Conservation (phyloP, 1,140 invertebrate genomes). For the Melanaphis sacchari region DNA sequence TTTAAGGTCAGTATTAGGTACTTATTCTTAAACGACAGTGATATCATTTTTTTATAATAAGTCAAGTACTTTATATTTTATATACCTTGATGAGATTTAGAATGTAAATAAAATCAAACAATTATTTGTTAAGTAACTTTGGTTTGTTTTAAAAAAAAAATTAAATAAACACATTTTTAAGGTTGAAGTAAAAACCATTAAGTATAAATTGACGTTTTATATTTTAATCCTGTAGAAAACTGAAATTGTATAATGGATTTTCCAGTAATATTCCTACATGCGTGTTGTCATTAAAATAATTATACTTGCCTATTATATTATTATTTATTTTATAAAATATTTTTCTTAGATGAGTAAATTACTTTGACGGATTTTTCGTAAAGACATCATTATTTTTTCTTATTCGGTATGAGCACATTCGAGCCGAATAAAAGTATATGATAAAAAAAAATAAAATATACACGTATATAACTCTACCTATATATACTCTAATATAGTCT, state of each 20-base stretch:
- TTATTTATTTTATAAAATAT: not conserved
- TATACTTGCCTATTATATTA: not conserved
- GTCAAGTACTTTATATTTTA: not conserved
- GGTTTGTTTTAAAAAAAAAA: not conserved
- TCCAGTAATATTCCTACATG: not conserved
- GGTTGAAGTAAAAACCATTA: not conserved
- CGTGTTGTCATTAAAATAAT: constrained; percentile 21
- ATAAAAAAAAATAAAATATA: not conserved
- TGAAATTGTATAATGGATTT: not conserved
- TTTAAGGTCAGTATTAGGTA: not conserved
- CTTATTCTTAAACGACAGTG: not conserved
- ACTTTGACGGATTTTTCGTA: not conserved
- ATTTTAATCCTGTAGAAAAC: not conserved
- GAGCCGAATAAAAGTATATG: not conserved
- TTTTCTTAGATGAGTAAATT: not conserved
- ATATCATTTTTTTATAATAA: not conserved
- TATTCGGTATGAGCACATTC: not conserved
- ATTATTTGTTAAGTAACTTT: not conserved
- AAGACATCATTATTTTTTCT: not conserved
- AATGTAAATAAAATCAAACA: not conserved
- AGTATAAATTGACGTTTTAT: not conserved
- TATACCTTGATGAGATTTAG: not conserved
- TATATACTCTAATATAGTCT: not conserved
- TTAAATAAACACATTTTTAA: not conserved
- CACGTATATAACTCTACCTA: not conserved